phyloP scores from a whole-genome alignment of 1,140 invertebrate genomes.

The Dreissena polymorpha region DNA sequence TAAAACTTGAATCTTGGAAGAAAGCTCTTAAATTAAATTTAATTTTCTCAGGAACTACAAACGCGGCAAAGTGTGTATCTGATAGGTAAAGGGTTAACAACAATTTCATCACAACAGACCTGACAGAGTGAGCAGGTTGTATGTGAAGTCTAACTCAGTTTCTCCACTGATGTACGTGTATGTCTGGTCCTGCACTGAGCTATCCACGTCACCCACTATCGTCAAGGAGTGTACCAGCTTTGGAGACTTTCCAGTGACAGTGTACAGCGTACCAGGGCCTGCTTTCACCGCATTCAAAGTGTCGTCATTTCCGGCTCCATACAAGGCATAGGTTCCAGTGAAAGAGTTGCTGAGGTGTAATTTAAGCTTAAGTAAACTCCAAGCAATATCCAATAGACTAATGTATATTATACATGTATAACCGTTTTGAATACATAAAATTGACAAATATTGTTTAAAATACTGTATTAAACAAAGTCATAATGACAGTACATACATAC shows the following conservation, averaged over 20 bases:
- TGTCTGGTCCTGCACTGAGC: constrained; percentile 61
- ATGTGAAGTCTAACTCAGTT: constrained; percentile 48
- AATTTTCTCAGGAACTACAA: too few species aligned
- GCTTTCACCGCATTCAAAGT: constrained; percentile 61
- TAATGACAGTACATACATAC: too few species aligned
- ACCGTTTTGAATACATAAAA: too few species aligned
- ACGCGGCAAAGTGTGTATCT: too few species aligned
- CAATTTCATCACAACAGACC: constrained; percentile 41
- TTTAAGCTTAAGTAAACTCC: too few species aligned
- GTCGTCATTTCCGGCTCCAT: constrained; percentile 62
- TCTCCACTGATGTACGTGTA: constrained; percentile 54
- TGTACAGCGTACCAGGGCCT: constrained; percentile 69
- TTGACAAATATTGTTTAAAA: too few species aligned
- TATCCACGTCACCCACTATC: constrained; percentile 58
- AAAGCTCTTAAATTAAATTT: too few species aligned
- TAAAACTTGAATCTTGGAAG: too few species aligned
- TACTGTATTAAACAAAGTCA: too few species aligned
- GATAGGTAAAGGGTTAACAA: too few species aligned
- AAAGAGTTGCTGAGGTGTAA: constrained; percentile 56
- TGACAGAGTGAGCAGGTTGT: constrained; percentile 60
- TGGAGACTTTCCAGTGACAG: constrained; percentile 53
- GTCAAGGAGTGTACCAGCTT: constrained; percentile 47
- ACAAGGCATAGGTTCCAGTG: constrained; percentile 62
- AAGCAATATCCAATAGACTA: too few species aligned
- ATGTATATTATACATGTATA: too few species aligned